Evolutionary conservation across 2,888 invertebrate genomes (phyloP).

Genomic region (Sinodicranocentrus sp.): DNA sequence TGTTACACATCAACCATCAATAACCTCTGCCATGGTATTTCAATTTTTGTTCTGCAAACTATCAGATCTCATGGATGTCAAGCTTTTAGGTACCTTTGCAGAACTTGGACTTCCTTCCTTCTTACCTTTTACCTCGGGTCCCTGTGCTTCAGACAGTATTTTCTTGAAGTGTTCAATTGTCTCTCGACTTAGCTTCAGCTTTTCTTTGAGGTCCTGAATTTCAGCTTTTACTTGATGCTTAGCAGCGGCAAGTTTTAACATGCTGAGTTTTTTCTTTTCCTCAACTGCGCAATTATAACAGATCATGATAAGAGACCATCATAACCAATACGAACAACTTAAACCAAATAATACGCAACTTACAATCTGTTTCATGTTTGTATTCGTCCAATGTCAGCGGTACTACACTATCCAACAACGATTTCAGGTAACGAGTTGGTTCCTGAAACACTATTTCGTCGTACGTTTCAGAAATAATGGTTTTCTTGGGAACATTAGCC

Average conservation of each 20-base stretch:
- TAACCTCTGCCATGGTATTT: too few species aligned
- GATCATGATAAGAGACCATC: neutral
- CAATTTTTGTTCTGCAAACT: neutral
- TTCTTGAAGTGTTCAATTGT: constrained; percentile 83
- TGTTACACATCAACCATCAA: too few species aligned
- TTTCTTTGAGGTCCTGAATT: constrained; percentile 90
- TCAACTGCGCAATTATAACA: constrained; percentile 85
- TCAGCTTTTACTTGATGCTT: constrained; percentile 90
- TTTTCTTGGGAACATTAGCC: constrained; percentile 80
- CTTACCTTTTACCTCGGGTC: constrained; percentile 17
- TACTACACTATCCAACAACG: constrained; percentile 87
- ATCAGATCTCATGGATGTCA: neutral
- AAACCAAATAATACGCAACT: too few species aligned
- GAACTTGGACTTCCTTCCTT: constrained; percentile 16
- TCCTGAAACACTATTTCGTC: constrained; percentile 97
- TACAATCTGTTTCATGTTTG: constrained; percentile 94
- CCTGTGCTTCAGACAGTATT: constrained; percentile 71
- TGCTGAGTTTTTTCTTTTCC: constrained; percentile 89
- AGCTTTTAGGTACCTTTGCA: constrained; percentile 12
- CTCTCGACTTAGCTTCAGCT: constrained; percentile 90
- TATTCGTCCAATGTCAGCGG: constrained; percentile 84
- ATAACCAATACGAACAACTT: neutral
- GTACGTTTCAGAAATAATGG: constrained; percentile 94
- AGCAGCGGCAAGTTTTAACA: constrained; percentile 87
- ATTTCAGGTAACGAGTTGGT: constrained; percentile 93